A percentile compares a stretch with the other conserved stretches of the same genome.
Evolutionary conservation across 2,888 invertebrate species (phyloP).

Genomic region (Capitulum mitella): DNA sequence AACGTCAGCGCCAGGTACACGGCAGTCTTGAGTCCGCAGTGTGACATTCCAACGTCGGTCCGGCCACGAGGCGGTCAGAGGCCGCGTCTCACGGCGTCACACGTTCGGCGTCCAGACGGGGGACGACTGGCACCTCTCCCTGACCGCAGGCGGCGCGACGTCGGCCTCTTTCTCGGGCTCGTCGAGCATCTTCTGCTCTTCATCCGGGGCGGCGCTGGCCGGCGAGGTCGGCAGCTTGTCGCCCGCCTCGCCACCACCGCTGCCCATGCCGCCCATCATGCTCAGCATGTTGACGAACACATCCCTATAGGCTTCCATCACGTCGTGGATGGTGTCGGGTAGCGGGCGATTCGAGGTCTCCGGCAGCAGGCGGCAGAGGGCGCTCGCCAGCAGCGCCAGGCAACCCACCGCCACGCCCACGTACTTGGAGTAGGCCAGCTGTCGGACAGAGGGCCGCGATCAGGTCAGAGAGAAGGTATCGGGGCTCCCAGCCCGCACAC

Average conservation of each 20-base stretch:
- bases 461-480: no score
- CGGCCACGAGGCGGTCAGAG: no score
- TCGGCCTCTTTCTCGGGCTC: neutral
- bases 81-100: neutral
- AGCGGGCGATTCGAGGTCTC: slow-evolving; percentile 39
- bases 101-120: neutral
- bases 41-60: no score
- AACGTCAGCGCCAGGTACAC: no score
- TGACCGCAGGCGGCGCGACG: no score
- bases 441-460: neutral
- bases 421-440: neutral
- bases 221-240: neutral
- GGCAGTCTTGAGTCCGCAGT: no score
- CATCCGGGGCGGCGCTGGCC: neutral
- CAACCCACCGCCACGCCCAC: neutral
- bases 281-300: slow-evolving; percentile 20
- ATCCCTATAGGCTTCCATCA: slow-evolving; percentile 9
- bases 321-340: slow-evolving; percentile 38
- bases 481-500: no score
- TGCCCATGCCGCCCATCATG: slow-evolving; percentile 13
- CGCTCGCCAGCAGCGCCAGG: slow-evolving; percentile 37
- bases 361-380: slow-evolving; percentile 38
- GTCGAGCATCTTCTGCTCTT: neutral
- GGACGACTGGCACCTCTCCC: no score
- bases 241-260: neutral